Conservation (phyloP, 2,113 vertebrate genomes). For the Mormyrus iriodes region DNA sequence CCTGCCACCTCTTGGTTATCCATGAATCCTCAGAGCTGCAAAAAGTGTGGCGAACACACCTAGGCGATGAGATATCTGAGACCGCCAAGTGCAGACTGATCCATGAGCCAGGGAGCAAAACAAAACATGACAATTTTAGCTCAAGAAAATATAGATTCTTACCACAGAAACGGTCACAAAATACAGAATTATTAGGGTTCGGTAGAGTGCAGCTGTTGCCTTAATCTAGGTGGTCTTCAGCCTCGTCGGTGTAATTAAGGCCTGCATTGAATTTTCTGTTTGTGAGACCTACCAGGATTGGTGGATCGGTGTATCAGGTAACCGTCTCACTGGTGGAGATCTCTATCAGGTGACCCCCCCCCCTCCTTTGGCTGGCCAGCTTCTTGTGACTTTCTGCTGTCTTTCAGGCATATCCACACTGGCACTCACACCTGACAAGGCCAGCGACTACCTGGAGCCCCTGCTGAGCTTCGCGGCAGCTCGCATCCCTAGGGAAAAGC, state of each 20-base stretch:
- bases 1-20: too few species aligned
- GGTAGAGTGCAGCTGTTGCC: not conserved
- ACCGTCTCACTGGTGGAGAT: not conserved
- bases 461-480: slow-evolving; percentile 84
- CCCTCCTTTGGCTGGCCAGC: not conserved
- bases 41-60: too few species aligned
- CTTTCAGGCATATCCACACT: slow-evolving; percentile 65
- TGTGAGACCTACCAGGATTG: not conserved
- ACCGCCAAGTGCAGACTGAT: not conserved
- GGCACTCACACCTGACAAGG: slow-evolving; percentile 81
- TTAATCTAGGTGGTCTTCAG: not conserved
- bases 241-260: not conserved
- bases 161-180: not conserved
- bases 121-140: not conserved
- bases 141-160: not conserved
- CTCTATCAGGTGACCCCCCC: not conserved
- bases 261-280: not conserved
- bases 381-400: not conserved
- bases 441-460: slow-evolving; percentile 91
- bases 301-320: not conserved
- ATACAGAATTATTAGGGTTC: not conserved
- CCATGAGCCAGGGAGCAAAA: not conserved
- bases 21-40: too few species aligned
- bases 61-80: too few species aligned
- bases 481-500: slow-evolving; percentile 85